A percentile compares a stretch with the other conserved stretches of the same genome.
phyloP scores from a whole-genome alignment of 2,888 invertebrate genomes.

The Selenia dentaria region DNA sequence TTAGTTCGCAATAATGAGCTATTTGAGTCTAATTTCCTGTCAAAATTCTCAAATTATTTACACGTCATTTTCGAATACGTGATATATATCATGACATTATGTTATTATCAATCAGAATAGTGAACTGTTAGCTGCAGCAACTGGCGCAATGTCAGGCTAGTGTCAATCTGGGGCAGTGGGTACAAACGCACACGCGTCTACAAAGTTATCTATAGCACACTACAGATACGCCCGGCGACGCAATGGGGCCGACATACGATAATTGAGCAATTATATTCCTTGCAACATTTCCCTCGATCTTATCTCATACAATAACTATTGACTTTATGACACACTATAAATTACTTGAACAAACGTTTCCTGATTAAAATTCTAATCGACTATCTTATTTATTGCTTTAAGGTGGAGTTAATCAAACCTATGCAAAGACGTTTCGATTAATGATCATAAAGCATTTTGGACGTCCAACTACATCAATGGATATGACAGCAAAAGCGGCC shows the following conservation, averaged over 20 bases:
- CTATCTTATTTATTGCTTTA: conserved; percentile 17
- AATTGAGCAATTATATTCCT: conserved; percentile 75
- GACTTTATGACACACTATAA: conserved; percentile 6
- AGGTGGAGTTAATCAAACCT: conserved; percentile 19
- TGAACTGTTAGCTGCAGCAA: conserved; percentile 22
- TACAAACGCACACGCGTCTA: conserved; percentile 27
- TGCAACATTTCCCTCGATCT: conserved; percentile 47
- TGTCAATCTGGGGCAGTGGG: conserved; percentile 62
- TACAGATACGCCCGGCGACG: conserved; percentile 41
- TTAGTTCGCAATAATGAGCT: too few relatives aligned
- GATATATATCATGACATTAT: conserved; percentile 7
- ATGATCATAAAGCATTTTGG: conserved; percentile 2
- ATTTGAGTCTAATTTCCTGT: too few relatives aligned
- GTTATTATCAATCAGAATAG: conserved; percentile 20
- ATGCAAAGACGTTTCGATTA: conserved; percentile 13
- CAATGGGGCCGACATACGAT: conserved; percentile 52
- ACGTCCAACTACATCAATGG: background rate
- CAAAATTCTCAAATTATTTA: conserved; percentile 11
- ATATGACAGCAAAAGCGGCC: too few relatives aligned
- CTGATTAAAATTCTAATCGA: conserved; percentile 16
- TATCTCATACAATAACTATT: conserved; percentile 16
- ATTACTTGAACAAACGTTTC: conserved; percentile 14
- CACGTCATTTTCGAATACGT: conserved; percentile 13
- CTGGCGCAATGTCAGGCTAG: conserved; percentile 59
- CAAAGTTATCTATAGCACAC: conserved; percentile 31